Conservation (phyloP, 1,140 invertebrate species). For the Zaprionus vittiger region DNA sequence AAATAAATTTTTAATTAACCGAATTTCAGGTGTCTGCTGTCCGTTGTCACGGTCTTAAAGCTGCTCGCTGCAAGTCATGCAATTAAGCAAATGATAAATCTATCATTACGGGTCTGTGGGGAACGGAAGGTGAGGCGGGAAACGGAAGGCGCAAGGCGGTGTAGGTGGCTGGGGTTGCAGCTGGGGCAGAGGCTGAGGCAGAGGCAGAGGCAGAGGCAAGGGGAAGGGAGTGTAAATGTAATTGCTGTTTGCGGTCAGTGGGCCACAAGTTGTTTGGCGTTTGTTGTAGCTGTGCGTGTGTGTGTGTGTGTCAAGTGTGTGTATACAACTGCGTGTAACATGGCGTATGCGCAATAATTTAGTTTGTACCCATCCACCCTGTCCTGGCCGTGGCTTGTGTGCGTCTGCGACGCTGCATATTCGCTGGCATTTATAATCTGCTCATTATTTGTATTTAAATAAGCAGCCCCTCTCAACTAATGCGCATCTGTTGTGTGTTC, state of each 20-base stretch:
- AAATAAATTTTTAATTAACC: conserved; percentile 75
- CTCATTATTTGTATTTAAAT: conserved; percentile 80
- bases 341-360: conserved; percentile 69
- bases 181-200: neutral
- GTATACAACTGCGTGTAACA: conserved; percentile 44
- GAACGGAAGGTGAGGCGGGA: too few relatives aligned
- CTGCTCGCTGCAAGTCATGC: conserved; percentile 53
- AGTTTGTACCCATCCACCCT: conserved; percentile 10
- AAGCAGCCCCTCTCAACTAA: conserved; percentile 39
- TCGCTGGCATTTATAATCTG: conserved; percentile 68
- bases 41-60: conserved; percentile 35
- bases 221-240: conserved; percentile 33
- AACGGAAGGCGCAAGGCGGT: neutral
- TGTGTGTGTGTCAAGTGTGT: conserved; percentile 32
- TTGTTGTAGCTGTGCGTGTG: conserved; percentile 4
- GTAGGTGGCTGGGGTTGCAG: neutral
- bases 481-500: conserved; percentile 68
- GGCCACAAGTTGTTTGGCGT: conserved; percentile 31
- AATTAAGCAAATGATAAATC: conserved; percentile 76
- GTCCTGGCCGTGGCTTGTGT: neutral
- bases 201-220: conserved; percentile 2
- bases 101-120: conserved; percentile 51
- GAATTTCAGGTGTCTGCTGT: conserved; percentile 21
- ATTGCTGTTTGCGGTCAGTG: conserved; percentile 45
- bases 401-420: conserved; percentile 32